These are phyloP conservation scores for Euclidia mi DNA, from an alignment of 2,888 invertebrate genomes.

Conservation along the genomic window DNA sequence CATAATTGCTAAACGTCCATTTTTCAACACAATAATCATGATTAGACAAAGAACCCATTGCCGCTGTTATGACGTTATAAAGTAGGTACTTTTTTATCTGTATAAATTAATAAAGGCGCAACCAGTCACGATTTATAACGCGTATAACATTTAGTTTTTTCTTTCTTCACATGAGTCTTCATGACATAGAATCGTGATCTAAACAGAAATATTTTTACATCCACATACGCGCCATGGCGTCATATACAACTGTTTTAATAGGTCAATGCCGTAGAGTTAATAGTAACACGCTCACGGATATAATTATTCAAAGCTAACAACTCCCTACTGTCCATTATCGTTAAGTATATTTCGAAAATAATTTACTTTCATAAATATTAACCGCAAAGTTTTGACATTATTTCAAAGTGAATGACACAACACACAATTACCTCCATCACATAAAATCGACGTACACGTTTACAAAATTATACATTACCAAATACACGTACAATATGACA, in stretches of 20 bases:
- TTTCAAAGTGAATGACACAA: conserved; percentile 16
- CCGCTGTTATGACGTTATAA: no score
- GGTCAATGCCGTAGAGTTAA: conserved; percentile 43
- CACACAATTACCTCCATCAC: conserved; percentile 8
- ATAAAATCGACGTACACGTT: conserved; percentile 34
- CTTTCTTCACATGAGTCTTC: background rate
- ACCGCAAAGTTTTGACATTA: conserved; percentile 9
- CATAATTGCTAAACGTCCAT: no score
- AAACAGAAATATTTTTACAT: conserved; percentile 5
- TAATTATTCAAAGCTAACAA: background rate
- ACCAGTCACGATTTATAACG: no score
- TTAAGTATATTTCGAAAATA: conserved; percentile 1
- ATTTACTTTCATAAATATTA: conserved; percentile 5
- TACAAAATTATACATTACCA: conserved; percentile 41
- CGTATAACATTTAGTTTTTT: background rate
- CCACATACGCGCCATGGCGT: conserved; percentile 11
- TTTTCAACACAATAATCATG: no score
- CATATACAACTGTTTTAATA: conserved; percentile 26
- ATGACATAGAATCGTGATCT: background rate
- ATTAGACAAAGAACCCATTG: no score
- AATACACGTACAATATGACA: conserved; percentile 45
- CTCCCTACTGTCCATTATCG: conserved; percentile 6
- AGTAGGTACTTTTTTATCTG: no score
- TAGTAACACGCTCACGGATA: conserved; percentile 23
- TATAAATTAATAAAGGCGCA: no score